These are phyloP conservation scores for Halcyon smyrnensis DNA, from an alignment of 2,797 vertebrate genomes.

Conservation along the genomic window DNA sequence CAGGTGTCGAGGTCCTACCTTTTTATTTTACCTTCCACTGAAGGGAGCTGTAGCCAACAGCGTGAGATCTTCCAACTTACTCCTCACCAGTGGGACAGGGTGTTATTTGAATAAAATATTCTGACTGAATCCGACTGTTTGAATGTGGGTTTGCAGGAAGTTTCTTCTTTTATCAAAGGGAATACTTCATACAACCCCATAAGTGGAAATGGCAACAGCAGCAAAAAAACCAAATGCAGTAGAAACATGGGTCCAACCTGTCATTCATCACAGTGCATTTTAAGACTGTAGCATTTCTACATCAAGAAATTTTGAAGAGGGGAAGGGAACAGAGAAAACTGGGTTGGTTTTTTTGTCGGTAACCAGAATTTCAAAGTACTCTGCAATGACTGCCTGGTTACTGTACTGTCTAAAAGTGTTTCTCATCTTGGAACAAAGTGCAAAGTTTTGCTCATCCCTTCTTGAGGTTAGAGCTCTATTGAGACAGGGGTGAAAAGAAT, in stretches of 20 bases:
- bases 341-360: neutral
- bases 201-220: neutral
- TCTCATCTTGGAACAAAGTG: neutral
- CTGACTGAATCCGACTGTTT: neutral
- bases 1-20: neutral
- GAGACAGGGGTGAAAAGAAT: neutral
- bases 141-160: neutral
- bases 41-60: neutral
- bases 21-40: neutral
- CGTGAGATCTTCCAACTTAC: neutral
- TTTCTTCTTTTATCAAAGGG: neutral
- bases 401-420: neutral
- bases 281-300: neutral
- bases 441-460: neutral
- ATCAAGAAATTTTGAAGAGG: neutral
- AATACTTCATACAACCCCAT: neutral
- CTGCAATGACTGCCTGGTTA: neutral
- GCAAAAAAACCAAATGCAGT: neutral
- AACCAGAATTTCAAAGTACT: neutral
- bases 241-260: neutral
- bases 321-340: neutral
- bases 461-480: neutral
- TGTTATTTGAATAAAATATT: neutral
- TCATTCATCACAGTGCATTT: neutral
- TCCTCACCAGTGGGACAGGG: neutral